Evolutionary conservation across 2,888 invertebrate species (phyloP).

Genomic region (Mellilla xanthometata): DNA sequence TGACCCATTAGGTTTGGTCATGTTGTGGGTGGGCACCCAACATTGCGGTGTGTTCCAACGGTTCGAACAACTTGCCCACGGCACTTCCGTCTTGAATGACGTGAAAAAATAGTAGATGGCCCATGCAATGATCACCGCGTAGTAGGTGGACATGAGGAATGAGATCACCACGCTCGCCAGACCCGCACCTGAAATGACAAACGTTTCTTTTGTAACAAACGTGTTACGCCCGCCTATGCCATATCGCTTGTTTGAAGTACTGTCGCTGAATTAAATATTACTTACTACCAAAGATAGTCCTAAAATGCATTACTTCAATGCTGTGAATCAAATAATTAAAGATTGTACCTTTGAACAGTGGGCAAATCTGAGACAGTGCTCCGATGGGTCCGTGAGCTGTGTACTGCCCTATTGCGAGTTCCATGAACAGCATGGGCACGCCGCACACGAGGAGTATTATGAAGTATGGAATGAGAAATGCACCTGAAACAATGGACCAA

Average conservation of each 20-base stretch:
- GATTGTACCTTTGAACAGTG: constrained; percentile 96
- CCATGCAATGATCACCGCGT: constrained; percentile 97
- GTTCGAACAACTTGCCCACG: constrained; percentile 95
- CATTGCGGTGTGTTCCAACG: constrained; percentile 93
- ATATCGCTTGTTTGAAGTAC: too few species aligned
- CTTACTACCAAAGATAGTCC: too few species aligned
- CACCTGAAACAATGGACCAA: constrained; percentile 85
- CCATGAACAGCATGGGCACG: constrained; percentile 96
- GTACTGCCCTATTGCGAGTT: constrained; percentile 95
- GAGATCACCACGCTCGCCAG: constrained; percentile 97
- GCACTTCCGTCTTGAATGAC: constrained; percentile 92
- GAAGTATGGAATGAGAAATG: constrained; percentile 97
- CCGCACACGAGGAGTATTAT: constrained; percentile 95
- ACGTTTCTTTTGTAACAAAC: too few species aligned
- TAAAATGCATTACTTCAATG: too few species aligned
- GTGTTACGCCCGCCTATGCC: too few species aligned
- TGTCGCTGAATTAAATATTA: too few species aligned
- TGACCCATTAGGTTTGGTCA: constrained; percentile 86
- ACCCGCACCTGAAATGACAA: constrained; percentile 89
- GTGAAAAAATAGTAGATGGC: constrained; percentile 96
- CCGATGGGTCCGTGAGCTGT: constrained; percentile 96
- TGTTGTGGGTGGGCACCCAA: constrained; percentile 89
- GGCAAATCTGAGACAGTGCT: constrained; percentile 94
- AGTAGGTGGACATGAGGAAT: constrained; percentile 97
- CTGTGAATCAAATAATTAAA: too few species aligned